Evolutionary conservation across 2,113 vertebrate species (phyloP).

Genomic region (Brienomyrus longianalis): DNA sequence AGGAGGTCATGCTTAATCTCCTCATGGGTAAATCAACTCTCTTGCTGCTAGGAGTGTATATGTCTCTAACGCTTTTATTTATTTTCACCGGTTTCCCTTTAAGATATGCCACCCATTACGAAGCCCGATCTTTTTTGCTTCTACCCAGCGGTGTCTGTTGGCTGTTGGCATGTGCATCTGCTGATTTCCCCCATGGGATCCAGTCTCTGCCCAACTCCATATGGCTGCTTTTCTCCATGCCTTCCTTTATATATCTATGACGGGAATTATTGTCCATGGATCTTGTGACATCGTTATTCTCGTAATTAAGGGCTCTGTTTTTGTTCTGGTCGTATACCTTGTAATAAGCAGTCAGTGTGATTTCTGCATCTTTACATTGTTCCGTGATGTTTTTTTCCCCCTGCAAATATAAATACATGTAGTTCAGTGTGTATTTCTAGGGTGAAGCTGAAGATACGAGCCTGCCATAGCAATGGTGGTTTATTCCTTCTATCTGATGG

Average conservation of each 20-base stretch:
- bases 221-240: not conserved
- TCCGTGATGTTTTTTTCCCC: not conserved
- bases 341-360: not conserved
- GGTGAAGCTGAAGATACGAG: not conserved
- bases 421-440: not conserved
- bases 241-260: not conserved
- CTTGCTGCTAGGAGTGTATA: not conserved
- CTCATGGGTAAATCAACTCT: conserved; percentile 68
- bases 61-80: not conserved
- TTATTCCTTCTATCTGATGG: not conserved
- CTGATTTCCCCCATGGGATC: not conserved
- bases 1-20: conserved; percentile 90
- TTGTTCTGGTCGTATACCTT: not conserved
- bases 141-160: not conserved
- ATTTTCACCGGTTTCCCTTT: not conserved
- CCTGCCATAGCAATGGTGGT: not conserved
- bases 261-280: not conserved
- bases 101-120: not conserved
- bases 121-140: not conserved
- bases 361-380: not conserved
- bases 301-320: not conserved
- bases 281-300: not conserved
- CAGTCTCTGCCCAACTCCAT: not conserved
- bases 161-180: not conserved
- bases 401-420: not conserved